These are phyloP conservation scores for Tenthredo mesomela DNA, from an alignment of 2,888 invertebrate genomes.

Conservation along the genomic window DNA sequence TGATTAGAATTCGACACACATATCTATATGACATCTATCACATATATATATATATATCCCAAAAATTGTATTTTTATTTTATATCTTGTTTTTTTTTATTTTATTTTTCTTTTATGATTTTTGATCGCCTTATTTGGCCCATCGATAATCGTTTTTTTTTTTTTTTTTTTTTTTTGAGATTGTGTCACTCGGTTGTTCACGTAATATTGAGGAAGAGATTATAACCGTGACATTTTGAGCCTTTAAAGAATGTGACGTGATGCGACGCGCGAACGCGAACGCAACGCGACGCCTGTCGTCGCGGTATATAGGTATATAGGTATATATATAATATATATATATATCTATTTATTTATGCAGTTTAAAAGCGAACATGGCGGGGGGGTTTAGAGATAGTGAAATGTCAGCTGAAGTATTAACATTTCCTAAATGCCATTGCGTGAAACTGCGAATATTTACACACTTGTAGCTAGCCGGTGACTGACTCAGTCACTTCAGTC, in stretches of 20 bases:
- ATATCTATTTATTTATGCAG: conserved; percentile 4
- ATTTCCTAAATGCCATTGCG: conserved; percentile 70
- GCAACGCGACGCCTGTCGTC: background rate
- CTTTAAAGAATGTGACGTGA: background rate
- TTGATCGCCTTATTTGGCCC: background rate
- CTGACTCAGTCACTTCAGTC: background rate
- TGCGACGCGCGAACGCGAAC: background rate
- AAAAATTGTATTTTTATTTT: background rate
- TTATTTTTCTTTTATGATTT: background rate
- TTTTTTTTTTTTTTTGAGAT: background rate
- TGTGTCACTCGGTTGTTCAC: background rate
- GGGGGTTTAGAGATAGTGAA: conserved; percentile 55
- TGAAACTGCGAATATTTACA: conserved; percentile 56
- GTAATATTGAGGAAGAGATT: background rate
- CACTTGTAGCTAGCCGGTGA: background rate
- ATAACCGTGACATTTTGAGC: background rate
- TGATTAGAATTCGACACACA: background rate
- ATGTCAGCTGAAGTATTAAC: conserved; percentile 68
- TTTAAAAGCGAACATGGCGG: background rate
- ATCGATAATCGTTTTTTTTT: background rate
- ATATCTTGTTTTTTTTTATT: background rate
- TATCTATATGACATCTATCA: too few relatives aligned
- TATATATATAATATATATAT: too few relatives aligned
- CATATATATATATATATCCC: background rate
- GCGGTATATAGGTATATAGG: background rate